Evolutionary conservation across 2,888 invertebrate species (phyloP), one percentile per base, ranked within the genome.

Genomic region (Drosophila mimica): DNA sequence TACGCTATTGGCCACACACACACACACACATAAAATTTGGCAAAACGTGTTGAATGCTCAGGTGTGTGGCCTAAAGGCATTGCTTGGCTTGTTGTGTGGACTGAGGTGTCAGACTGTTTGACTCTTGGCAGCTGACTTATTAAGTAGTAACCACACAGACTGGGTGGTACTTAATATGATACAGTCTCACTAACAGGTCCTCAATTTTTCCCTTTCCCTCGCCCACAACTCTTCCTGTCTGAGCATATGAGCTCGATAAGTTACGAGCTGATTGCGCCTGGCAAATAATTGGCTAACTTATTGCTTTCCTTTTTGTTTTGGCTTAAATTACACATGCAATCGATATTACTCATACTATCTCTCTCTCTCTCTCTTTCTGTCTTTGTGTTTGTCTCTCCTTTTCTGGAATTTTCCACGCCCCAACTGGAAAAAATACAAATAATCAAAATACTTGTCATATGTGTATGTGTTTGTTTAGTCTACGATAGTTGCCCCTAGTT

Each of bases 401-500:
- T 28, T 4, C 36, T 56, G 31, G 51, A 64, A 34, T 57, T 33
- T 75, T 56, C 56, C 43, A 60, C 58, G 64, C 38, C 25, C 20
- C 30, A 63, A 28, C 52, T 25, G 53, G 31, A 57, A 31, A 11
- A 31, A 38, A 17, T 38, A 51, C 28, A 65, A 54, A 38, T 56
- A 64, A 60, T 72, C 73, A 60, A 66, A 81, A 81, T 78, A 81
- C 66, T 81, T 77, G 53, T 81, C 31, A 17, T 61, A 43, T 48
- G 43, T 58, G 15, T 54, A n/a, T 52, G 46, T 66, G 40, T 56
- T 61, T 62, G 58, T 58, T 40, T 66, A 66, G 51, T 63, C 53
- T 48, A 64, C 66, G 59, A 74, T 70, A 74, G 85, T 86, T 86
- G 88, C 88, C 91, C 88, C 48, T 89, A 54, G 91, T 81, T 79